Conservation (phyloP, 2,113 vertebrate genomes). For the Cyphomyrus plagiostoma region DNA sequence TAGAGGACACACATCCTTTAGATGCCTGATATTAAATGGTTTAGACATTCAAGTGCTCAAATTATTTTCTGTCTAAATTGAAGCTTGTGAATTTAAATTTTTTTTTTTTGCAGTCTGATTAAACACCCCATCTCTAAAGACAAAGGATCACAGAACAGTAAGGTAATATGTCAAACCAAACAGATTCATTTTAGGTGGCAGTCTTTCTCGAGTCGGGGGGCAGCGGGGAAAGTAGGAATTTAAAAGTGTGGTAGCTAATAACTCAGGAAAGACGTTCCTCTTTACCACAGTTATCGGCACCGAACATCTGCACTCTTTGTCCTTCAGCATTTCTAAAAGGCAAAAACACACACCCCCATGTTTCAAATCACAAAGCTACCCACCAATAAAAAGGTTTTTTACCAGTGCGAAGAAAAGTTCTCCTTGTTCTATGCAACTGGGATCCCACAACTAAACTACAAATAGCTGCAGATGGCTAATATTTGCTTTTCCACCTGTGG, state of each 20-base stretch:
- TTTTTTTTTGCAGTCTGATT: background rate
- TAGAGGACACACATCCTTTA: constrained; percentile 23
- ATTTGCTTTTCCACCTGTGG: background rate
- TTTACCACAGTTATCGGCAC: constrained; percentile 26
- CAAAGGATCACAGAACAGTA: constrained; percentile 15
- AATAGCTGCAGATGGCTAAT: background rate
- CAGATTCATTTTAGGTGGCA: constrained; percentile 35
- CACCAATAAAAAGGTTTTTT: background rate
- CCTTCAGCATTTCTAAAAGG: background rate
- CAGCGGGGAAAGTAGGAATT: constrained; percentile 16
- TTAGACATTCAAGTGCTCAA: background rate
- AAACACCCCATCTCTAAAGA: background rate
- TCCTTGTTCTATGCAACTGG: background rate
- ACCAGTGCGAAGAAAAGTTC: background rate
- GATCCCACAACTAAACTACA: background rate
- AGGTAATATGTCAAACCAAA: constrained; percentile 42
- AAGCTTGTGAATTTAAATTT: background rate
- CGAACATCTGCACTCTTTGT: constrained; percentile 15
- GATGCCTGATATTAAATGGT: constrained; percentile 15
- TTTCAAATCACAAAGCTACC: background rate
- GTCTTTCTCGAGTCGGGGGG: background rate
- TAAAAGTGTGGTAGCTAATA: constrained; percentile 34
- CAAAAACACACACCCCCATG: background rate
- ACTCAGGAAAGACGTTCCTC: constrained; percentile 17
- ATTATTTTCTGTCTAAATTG: background rate